phyloP scores from a whole-genome alignment of 1,140 invertebrate genomes.

The Drosophila watanabei region DNA sequence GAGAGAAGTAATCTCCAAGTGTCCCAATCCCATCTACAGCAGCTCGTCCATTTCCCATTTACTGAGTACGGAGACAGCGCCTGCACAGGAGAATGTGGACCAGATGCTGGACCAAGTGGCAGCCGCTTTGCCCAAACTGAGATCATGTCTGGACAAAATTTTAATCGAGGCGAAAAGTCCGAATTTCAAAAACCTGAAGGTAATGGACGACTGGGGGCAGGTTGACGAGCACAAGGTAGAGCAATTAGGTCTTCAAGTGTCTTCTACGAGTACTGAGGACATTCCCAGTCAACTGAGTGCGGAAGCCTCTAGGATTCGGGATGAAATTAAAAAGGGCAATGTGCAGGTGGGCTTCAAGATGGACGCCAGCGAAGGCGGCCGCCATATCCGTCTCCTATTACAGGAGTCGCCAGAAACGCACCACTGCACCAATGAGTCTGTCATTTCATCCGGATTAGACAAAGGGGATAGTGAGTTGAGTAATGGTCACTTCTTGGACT shows the following conservation, averaged over 20 bases:
- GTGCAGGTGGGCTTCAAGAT: constrained; percentile 33
- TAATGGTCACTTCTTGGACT: not conserved
- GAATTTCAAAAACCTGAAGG: constrained; percentile 4
- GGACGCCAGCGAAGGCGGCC: constrained; percentile 14
- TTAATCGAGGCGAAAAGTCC: not conserved
- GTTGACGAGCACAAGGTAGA: constrained; percentile 10
- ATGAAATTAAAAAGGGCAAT: constrained; percentile 27
- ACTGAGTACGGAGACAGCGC: constrained; percentile 25
- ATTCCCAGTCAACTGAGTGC: constrained; percentile 1
- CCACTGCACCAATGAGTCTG: no score
- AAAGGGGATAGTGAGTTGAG: not conserved
- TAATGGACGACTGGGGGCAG: constrained; percentile 27
- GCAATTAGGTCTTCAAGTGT: not conserved
- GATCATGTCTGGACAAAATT: constrained; percentile 5
- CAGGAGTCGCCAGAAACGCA: constrained; percentile 5
- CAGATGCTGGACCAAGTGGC: constrained; percentile 17
- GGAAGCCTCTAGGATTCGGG: constrained; percentile 3
- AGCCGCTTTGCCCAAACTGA: constrained; percentile 26
- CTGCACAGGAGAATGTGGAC: not conserved
- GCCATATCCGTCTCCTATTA: constrained; percentile 15
- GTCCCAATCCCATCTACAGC: constrained; percentile 12
- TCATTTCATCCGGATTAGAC: not conserved
- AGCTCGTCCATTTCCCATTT: constrained; percentile 40
- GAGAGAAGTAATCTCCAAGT: not conserved
- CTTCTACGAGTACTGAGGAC: not conserved